A percentile compares a stretch with the other conserved stretches of the same genome.
Evolutionary conservation across 2,797 vertebrate genomes (phyloP).

Genomic region (Setipinna tenuifilis): DNA sequence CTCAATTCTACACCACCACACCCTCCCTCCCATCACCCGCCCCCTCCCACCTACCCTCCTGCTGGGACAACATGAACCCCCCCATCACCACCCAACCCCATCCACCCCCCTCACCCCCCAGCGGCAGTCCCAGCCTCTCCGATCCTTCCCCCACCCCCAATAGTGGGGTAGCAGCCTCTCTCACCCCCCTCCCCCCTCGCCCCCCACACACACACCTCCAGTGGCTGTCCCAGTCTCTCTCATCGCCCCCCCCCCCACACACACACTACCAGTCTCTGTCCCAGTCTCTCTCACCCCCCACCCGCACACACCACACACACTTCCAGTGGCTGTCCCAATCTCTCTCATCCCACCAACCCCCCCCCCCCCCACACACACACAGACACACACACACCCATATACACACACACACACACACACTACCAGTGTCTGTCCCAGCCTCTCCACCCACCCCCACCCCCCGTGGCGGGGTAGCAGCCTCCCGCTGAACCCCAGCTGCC

Average conservation of each 20-base stretch:
- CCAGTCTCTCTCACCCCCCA: too few species aligned
- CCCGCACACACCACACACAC: too few species aligned
- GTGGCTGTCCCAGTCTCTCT: too few species aligned
- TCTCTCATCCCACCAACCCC: background rate
- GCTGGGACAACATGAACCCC: constrained; percentile 2
- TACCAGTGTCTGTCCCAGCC: background rate
- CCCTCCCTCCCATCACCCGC: background rate
- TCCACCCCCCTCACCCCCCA: background rate
- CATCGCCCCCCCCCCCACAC: too few species aligned
- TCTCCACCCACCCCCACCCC: background rate
- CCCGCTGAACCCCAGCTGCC: constrained; percentile 19
- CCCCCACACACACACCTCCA: too few species aligned
- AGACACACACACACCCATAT: too few species aligned
- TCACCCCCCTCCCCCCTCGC: too few species aligned
- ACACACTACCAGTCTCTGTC: too few species aligned
- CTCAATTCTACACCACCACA: background rate
- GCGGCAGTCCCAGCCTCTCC: background rate
- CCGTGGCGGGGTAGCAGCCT: constrained; percentile 2
- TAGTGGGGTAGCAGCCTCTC: too few species aligned
- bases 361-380: background rate
- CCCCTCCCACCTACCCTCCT: background rate
- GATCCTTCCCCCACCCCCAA: background rate
- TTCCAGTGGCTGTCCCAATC: background rate
- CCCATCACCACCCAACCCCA: background rate
- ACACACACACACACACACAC: too few species aligned